phyloP scores from a whole-genome alignment of 2,888 invertebrate genomes.

The Campopleginae sp. region DNA sequence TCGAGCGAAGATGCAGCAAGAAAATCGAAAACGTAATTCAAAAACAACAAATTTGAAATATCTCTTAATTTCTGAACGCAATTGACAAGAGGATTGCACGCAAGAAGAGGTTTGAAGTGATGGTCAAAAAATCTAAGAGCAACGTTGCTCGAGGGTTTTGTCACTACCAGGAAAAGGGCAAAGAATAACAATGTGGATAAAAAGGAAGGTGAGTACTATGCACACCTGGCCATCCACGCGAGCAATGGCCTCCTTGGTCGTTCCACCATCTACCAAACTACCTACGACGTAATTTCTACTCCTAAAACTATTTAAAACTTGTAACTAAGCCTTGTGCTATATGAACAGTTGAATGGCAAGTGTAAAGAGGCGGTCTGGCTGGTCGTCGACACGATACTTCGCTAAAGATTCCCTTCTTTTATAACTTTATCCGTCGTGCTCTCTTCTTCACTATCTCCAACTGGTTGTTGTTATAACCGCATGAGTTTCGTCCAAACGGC shows the following conservation, averaged over 20 bases:
- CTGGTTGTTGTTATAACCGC: not conserved
- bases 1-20: not conserved
- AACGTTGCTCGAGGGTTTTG: not conserved
- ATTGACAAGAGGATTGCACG: not conserved
- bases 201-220: slow-evolving; percentile 1
- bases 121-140: not conserved
- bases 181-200: not conserved
- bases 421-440: not conserved
- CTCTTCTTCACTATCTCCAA: not conserved
- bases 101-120: not conserved
- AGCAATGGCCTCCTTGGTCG: slow-evolving; percentile 25
- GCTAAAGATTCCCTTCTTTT: slow-evolving; percentile 9
- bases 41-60: not conserved
- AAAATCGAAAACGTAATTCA: not conserved
- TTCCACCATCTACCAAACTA: slow-evolving; percentile 59
- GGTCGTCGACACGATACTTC: slow-evolving; percentile 34
- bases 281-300: slow-evolving; percentile 68
- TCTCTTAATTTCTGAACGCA: not conserved
- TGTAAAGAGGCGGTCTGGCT: slow-evolving; percentile 48
- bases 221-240: slow-evolving; percentile 1
- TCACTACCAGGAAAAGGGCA: not conserved
- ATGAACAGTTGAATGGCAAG: slow-evolving; percentile 45
- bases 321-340: slow-evolving; percentile 64
- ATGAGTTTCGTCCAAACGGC: slow-evolving; percentile 28
- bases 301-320: slow-evolving; percentile 72